Evolutionary conservation across 2,888 invertebrate genomes (phyloP), one percentile per base, ranked within the genome.

Genomic region (Rotaria sp.): DNA sequence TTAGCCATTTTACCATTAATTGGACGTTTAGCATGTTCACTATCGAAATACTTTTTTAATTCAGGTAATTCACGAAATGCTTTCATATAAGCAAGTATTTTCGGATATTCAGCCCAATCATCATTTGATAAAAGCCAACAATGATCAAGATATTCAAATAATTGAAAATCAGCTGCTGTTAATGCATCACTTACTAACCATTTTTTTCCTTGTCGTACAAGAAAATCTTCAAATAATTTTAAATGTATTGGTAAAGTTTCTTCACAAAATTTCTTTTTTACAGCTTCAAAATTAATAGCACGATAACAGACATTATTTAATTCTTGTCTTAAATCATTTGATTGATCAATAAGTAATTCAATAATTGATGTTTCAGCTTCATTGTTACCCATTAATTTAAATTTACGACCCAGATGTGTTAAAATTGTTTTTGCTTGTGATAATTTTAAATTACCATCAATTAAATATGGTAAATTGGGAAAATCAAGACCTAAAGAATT

Each of bases 291-390:
- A 80, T 80, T 80, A 80, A 80, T 80, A 5, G 80, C 80, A 45
- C 80, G 80, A 80, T 80, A 80, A 80, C 80, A 80, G 26, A 80
- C 80, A 80, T 80, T 80, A 45, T 80, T 80, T 13, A 80, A 80
- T 45, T 80, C 80, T 45, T 45, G 41, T 11, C 80, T 21, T 80
- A 80, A 45, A 45, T 80, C 80, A 45, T 45, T 41, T 45, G 80
- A 80, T 80, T 80, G 80, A 80, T 80, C 80, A 80, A 80, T 80
- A 26, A 80, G 26, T 80, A 80, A 45, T 80, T 80, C 80, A 45
- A 80, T 80, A 4, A 80, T 0, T 45, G 80, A 80, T 80, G 80
- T 80, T 80, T 80, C 80, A 26, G 13, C 26, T 80, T 80, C 80
- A 80, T 41, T 45, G 15, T 45, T 80, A 45, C 80, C 80, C 80